Base-by-base conservation (phyloP, 2,888 invertebrate species). In the Ypsolopha sequella region DNA sequence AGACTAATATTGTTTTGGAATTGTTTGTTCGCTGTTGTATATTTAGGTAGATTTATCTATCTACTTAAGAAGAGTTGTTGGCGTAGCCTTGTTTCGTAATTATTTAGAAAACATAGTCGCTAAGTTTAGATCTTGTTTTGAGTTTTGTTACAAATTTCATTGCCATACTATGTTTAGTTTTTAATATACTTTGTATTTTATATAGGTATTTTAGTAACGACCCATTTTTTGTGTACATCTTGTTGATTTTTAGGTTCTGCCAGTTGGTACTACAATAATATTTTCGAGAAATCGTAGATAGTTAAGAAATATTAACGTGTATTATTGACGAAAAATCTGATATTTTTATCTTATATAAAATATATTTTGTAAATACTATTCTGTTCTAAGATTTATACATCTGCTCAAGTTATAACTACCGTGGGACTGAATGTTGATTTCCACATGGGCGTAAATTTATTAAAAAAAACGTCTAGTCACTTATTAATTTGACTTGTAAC, bases 341-440 rank as follows among this genome's bases (percentile, higher is more conserved):
- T 59, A 71, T 73, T 77, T 80, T 74, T 73, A 73, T 71, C 73
- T 76, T 74, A 66, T 63, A 69, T 68, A 73, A 65, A 70, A 71
- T 67, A 68, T 78, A 80, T 78, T 79, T 80, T 85, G 80, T 84
- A 85, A 77, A 81, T 81, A 77, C 71, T 74, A 73, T 80, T 81
- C 73, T 73, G 80, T 80, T 82, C 68, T 82, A 82, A 82, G 79
- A 72, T 75, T 75, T 65, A 75, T 74, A 81, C 70, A 76, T 82
- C 82, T 85, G 86, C 85, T 86, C 86, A 85, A 85, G 76, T 80
- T 78, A 73, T 77, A 78, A 74, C 73, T 76, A 74, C 68, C 66
- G 74, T 75, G 76, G 74, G 76, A 78, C 77, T 79, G 76, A 76
- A 65, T 13, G 14, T 44, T 48, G 38, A 14, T 47, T 52, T 50